Evolutionary conservation across 1,140 invertebrate genomes (phyloP), one percentile per base, ranked within the genome.

Genomic region (Cephus cinctus): DNA sequence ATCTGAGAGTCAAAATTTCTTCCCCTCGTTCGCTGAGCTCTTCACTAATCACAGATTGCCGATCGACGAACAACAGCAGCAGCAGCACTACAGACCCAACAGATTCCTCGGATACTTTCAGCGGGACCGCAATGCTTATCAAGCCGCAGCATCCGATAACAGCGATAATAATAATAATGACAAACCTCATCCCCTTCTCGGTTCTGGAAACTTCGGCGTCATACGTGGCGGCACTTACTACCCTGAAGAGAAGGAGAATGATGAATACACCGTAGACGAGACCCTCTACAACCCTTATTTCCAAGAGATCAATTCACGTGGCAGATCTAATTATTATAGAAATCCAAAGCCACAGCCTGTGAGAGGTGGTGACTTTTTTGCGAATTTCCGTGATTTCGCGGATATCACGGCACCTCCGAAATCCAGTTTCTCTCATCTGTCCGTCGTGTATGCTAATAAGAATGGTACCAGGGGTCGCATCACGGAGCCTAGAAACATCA

Each of bases 141-240:
- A 69, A 53, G 18, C 65, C 0, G 49, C 68, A 4, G 47, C 73
- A 0, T 51, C 63, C 2, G 43, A 39, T 1, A 27, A 38, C 2
- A 69, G 71, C 36, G 67, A 71, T 12, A 50, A 52, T 2, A 45
- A 49, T 18, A 65, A n/a, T n/a, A 14, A 52, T 2, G 47, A 49
- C 20, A 65, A 65, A 5, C 39, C 34, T 55, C 66, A 77, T 27
- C 71, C 76, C 16, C 77, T 92, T 2, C 69, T 94, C 14, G 90
- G 90, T 1, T 92, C 89, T 1, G 92, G 91, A 0, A 93, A 94
- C 69, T 94, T 94, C 61, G 90, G 90, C 1, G 88, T 94, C 1
- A 86, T 94, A 22, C 80, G 83, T 40, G 92, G 92, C 1, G 92
- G 92, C 2, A 94, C 91, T 15, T 94, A 91, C 70, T 92, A 90